Evolutionary conservation across 2,888 invertebrate species (phyloP).

Genomic region (Drosophila leonis): DNA sequence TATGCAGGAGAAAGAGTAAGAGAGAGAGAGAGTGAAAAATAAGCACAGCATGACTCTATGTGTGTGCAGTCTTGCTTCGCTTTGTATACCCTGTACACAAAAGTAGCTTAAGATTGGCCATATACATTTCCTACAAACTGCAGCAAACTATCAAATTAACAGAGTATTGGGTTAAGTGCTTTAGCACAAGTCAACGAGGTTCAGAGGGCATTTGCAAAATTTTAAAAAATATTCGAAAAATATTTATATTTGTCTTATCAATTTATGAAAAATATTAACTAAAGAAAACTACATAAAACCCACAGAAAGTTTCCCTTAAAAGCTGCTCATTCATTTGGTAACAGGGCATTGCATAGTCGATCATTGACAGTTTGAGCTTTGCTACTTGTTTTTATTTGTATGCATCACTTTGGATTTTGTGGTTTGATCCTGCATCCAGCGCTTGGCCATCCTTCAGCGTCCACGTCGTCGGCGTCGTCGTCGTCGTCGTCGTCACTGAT

Average conservation of each 20-base stretch:
- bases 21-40: conserved; percentile 6
- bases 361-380: neutral
- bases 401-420: conserved; percentile 82
- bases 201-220: too few relatives aligned
- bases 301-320: rapidly evolving
- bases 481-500: conserved; percentile 63
- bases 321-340: neutral
- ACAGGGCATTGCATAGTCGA: conserved; percentile 16
- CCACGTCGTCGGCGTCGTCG: conserved; percentile 41
- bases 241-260: too few relatives aligned
- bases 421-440: conserved; percentile 82
- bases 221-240: too few relatives aligned
- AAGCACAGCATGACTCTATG: conserved; percentile 26
- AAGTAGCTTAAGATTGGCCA: neutral
- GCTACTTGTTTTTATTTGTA: conserved; percentile 69
- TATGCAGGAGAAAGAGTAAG: neutral
- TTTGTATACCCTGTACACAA: conserved; percentile 44
- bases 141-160: neutral
- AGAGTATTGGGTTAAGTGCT: neutral
- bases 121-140: neutral
- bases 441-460: conserved; percentile 67
- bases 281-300: neutral
- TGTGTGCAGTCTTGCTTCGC: conserved; percentile 53
- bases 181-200: neutral
- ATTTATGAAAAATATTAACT: neutral